Percentiles rank a stretch among this genome's conserved stretches.
Conservation (phyloP, 2,113 vertebrate species). For the Diadophis punctatus region DNA sequence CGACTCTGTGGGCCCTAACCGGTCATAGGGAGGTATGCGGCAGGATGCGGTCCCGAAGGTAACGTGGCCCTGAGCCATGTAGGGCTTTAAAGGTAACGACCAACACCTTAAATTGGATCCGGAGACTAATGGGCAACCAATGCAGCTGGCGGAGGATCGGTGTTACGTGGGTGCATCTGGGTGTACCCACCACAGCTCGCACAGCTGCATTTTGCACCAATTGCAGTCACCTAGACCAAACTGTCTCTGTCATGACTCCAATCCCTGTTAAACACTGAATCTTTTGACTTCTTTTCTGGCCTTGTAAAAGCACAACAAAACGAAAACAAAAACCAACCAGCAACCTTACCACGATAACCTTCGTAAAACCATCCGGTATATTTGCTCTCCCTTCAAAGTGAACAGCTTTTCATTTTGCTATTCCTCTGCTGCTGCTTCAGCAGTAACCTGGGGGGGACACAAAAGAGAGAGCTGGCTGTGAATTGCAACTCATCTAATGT, state of each 20-base stretch:
- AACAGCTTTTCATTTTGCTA: background rate
- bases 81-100: too few relatives aligned
- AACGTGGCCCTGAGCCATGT: too few relatives aligned
- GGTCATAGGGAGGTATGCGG: too few relatives aligned
- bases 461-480: background rate
- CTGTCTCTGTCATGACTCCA: background rate
- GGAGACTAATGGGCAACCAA: too few relatives aligned
- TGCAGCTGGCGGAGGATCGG: too few relatives aligned
- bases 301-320: background rate
- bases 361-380: background rate
- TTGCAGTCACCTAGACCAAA: background rate
- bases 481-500: background rate
- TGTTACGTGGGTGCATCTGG: too few relatives aligned
- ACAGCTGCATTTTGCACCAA: too few relatives aligned
- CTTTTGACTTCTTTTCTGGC: background rate
- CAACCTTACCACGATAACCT: background rate
- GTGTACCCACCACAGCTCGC: too few relatives aligned
- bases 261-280: background rate
- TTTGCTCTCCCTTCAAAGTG: background rate
- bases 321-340: background rate
- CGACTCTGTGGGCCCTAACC: too few relatives aligned
- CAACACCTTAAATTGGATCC: too few relatives aligned
- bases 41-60: too few relatives aligned
- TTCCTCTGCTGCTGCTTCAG: background rate
- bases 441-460: background rate